Percentiles rank a stretch among this genome's conserved stretches.
Evolutionary conservation across 2,888 invertebrate species (phyloP).

Genomic region (Ecdyonurus torrentis): DNA sequence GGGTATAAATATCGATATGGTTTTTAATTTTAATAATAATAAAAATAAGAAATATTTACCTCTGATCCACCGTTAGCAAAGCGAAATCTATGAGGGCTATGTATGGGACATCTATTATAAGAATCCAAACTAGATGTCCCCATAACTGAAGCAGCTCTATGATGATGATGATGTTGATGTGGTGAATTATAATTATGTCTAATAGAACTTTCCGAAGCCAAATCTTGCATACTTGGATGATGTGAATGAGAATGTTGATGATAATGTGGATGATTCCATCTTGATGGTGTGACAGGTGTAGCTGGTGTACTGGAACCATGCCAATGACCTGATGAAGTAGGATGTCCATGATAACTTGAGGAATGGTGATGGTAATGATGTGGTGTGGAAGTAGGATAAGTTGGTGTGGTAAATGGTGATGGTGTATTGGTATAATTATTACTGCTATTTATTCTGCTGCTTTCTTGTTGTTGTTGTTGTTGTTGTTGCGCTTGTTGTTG

Average conservation of each 20-base stretch:
- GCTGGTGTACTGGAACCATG: neutral
- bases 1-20: no score
- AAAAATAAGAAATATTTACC: neutral
- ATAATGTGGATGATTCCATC: neutral
- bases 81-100: slow-evolving; percentile 53
- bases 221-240: neutral
- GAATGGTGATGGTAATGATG: neutral
- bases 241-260: neutral
- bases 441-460: no score
- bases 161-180: neutral
- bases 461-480: no score
- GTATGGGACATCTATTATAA: slow-evolving; percentile 44
- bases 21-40: neutral
- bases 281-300: neutral
- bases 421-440: neutral
- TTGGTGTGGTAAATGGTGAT: neutral
- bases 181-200: neutral
- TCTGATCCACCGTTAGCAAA: slow-evolving; percentile 35
- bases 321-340: neutral
- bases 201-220: neutral
- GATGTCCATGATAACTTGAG: neutral
- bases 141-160: neutral
- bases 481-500: no score
- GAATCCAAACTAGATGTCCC: neutral
- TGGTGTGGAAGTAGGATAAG: neutral